Base-by-base conservation (phyloP, 2,797 vertebrate genomes). In the Sphenodon punctatus region DNA sequence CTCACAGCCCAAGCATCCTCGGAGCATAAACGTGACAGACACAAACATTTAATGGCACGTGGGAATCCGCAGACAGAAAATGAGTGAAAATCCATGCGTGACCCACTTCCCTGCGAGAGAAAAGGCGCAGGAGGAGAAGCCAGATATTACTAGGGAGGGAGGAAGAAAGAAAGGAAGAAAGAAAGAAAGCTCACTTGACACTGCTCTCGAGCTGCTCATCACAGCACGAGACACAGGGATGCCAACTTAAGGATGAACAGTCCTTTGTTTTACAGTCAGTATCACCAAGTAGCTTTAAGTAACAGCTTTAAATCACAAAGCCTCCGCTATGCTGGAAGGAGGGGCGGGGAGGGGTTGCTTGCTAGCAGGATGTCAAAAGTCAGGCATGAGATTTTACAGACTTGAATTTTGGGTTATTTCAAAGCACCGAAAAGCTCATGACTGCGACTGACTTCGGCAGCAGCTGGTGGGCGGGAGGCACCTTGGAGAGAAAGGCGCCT, bases 91-190 rank as follows among this genome's bases (percentile, higher is more conserved):
- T 60, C 15, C 1, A 58, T 42, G 67, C 42, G 2, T 53, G 89
- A 64, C 85, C 90, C 41, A 7, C 80, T 87, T 79, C 73, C 75
- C 82, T 0, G 19, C 72, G 61, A n/a, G 38, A 82, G 86, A 85
- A 3, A 1, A 43, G 34, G 79, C 78, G 89, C 92, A 70, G 90
- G 89, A 90, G 85, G 84, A 79, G 80, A 78, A 88, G 14, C 82
- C 81, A 20, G 78, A 32, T 90, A 53, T 34, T 71, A 48, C 87
- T 71, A 89, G 2, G 6, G 41, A 6, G 78, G 17, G 60, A 61
- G 89, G 68, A 84, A 78, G 25, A 88, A 73, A 76, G 84, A 91
- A 82, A 72, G 60, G 85, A 67, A 34, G 67, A 80, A 84, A 88
- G 85, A 77, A 87, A 91, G 82, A 68, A 68, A 79, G 76, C 88